phyloP scores from a whole-genome alignment of 1,140 invertebrate species.

The Diuraphis noxia region DNA sequence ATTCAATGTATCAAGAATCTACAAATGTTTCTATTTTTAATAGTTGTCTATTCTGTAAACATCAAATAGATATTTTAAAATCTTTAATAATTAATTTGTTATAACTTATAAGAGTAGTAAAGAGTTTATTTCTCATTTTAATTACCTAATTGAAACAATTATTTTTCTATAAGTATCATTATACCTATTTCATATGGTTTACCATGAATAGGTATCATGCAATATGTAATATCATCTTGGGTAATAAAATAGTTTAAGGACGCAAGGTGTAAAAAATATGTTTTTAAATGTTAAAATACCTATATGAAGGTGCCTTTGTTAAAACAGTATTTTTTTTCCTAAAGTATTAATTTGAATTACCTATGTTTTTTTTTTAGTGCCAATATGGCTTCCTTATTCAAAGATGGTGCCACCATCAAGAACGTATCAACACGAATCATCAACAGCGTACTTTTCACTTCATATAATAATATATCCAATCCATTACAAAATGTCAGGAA shows the following conservation, averaged over 20 bases:
- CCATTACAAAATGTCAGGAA: conserved; percentile 27
- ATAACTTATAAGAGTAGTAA: background rate
- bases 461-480: background rate
- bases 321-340: background rate
- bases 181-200: background rate
- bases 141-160: background rate
- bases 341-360: background rate
- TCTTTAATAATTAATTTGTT: background rate
- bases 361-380: conserved; percentile 55
- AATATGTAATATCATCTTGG: conserved; percentile 2
- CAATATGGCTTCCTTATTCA: conserved; percentile 55
- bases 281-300: background rate
- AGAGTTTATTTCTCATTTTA: background rate
- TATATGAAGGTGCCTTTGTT: background rate
- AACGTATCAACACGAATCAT: background rate
- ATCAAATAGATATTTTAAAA: background rate
- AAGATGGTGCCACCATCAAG: conserved; percentile 45
- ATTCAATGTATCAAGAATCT: background rate
- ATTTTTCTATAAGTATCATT: background rate
- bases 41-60: background rate
- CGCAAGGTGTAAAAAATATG: conserved; percentile 35
- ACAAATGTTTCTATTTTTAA: background rate
- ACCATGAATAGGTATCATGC: background rate
- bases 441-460: background rate
- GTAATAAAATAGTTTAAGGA: background rate